Evolutionary conservation across 2,113 vertebrate species (phyloP).

Genomic region (Dipodomys ordii): DNA sequence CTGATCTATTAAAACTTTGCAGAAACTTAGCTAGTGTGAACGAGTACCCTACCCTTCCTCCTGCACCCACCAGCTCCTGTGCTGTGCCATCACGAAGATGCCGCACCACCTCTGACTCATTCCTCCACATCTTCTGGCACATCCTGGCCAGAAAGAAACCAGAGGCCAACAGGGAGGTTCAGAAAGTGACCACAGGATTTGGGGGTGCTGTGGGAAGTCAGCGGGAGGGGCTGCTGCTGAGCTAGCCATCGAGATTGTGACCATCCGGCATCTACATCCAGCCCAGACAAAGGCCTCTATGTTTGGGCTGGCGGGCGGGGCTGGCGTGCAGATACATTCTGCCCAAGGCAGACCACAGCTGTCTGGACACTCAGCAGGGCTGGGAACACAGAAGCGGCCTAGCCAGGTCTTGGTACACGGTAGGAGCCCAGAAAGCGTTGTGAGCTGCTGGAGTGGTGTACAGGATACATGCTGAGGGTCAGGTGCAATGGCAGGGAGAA

Average conservation of each 20-base stretch:
- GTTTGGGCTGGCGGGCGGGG: neutral
- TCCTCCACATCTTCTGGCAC: neutral
- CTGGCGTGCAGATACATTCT: neutral
- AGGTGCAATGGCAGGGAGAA: neutral
- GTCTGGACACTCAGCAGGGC: rapidly evolving
- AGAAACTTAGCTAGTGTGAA: neutral
- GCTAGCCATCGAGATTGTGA: neutral
- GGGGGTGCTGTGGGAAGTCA: neutral
- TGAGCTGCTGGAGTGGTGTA: neutral
- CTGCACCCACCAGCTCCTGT: neutral
- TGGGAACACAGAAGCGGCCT: neutral
- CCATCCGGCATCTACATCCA: neutral
- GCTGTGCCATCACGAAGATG: neutral
- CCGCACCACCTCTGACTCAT: conserved; percentile 53
- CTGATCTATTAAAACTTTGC: neutral
- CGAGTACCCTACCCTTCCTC: neutral
- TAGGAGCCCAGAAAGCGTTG: neutral
- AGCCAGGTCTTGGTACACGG: neutral
- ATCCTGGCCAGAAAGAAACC: neutral
- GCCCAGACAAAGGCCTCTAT: conserved; percentile 43
- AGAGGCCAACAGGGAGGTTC: neutral
- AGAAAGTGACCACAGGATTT: neutral
- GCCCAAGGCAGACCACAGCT: neutral
- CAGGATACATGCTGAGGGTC: no score
- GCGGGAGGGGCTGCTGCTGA: neutral